phyloP scores from a whole-genome alignment of 2,113 vertebrate genomes.

The Abramis brama region DNA sequence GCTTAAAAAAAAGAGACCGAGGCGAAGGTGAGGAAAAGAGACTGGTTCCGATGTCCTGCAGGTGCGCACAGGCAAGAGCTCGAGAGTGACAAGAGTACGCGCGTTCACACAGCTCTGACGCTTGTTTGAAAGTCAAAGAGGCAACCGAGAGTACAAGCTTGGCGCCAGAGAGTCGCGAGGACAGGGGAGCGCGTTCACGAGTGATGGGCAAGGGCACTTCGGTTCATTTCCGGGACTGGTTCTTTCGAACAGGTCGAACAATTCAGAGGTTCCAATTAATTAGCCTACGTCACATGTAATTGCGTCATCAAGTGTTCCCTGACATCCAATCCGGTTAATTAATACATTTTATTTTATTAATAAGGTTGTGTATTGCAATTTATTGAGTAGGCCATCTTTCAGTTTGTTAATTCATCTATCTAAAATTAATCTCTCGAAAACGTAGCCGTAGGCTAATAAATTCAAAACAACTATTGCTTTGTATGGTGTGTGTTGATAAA shows the following conservation, averaged over 20 bases:
- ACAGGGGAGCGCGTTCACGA: not conserved
- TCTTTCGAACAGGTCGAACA: not conserved
- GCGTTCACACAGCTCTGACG: not conserved
- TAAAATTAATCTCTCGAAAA: too few species aligned
- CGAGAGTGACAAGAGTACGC: not conserved
- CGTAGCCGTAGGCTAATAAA: too few species aligned
- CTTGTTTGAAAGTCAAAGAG: not conserved
- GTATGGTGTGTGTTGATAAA: too few species aligned
- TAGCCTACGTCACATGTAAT: not conserved
- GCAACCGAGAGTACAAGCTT: conserved; percentile 43
- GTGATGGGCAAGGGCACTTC: too few species aligned
- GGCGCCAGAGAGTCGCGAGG: conserved; percentile 76
- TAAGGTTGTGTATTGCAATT: too few species aligned
- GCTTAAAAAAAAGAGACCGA: not conserved
- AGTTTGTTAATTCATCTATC: too few species aligned
- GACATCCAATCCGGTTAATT: too few species aligned
- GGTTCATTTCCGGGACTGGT: not conserved
- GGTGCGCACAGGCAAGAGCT: not conserved
- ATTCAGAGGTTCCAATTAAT: not conserved
- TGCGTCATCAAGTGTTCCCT: not conserved
- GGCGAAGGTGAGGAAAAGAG: not conserved
- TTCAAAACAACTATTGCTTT: too few species aligned
- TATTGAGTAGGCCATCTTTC: too few species aligned
- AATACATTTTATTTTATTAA: too few species aligned
- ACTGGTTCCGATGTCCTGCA: not conserved